These are phyloP conservation scores for Tympanoctomys barrerae DNA, from an alignment of 2,797 vertebrate species.

Conservation along the genomic window DNA sequence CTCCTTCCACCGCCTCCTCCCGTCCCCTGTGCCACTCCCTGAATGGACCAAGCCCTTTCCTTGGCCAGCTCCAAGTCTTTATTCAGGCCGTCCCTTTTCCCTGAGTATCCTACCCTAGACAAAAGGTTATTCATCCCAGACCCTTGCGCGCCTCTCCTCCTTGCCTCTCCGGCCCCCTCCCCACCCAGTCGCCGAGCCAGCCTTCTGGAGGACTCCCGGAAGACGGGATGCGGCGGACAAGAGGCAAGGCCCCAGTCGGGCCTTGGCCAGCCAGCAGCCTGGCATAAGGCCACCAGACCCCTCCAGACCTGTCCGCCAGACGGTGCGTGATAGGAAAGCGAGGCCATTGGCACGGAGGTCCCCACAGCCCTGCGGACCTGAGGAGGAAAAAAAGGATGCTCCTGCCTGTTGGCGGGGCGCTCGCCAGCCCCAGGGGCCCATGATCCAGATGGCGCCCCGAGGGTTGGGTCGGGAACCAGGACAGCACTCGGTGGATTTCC, in stretches of 20 bases:
- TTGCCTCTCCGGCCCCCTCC: background rate
- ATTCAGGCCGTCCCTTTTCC: background rate
- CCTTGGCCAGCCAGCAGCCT: conserved; percentile 18
- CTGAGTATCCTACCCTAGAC: background rate
- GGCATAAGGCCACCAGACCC: background rate
- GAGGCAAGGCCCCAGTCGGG: background rate
- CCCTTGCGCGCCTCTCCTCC: background rate
- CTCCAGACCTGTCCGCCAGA: background rate
- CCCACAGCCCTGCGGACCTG: background rate
- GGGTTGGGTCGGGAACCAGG: background rate
- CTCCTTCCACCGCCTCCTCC: background rate
- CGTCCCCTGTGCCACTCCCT: background rate
- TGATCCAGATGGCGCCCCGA: background rate
- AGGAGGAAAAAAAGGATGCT: background rate
- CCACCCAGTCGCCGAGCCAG: background rate
- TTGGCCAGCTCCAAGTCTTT: background rate
- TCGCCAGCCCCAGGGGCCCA: background rate
- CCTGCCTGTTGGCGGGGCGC: background rate
- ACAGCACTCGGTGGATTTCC: background rate
- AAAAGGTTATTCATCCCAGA: background rate
- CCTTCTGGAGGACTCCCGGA: background rate
- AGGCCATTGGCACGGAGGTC: background rate
- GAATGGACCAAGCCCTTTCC: fast-evolving
- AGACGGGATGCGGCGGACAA: no score
- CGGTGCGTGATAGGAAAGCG: background rate